A percentile compares a stretch with the other conserved stretches of the same genome.
Evolutionary conservation across 2,113 vertebrate genomes (phyloP).

Genomic region (Agelaius phoeniceus): DNA sequence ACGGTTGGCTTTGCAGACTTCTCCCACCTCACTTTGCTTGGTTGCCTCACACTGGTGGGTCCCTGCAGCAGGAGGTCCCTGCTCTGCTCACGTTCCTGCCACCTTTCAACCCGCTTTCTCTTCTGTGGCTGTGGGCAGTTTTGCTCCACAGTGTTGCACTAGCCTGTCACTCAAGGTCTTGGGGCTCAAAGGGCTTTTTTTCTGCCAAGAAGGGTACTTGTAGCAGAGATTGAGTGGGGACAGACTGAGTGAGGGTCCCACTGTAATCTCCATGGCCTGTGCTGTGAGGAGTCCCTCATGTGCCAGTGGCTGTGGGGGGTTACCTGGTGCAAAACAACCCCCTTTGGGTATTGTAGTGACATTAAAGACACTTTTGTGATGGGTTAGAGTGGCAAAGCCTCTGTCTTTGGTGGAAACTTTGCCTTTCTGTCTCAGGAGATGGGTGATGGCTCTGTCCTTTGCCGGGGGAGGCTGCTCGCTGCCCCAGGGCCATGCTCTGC

Average conservation of each 20-base stretch:
- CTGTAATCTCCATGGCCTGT: rapidly evolving
- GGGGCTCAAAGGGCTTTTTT: neutral
- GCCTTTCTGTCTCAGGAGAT: neutral
- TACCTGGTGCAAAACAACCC: neutral
- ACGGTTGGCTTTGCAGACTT: slow-evolving; percentile 48
- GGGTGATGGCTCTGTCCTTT: neutral
- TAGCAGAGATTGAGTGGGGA: neutral
- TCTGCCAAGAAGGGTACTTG: neutral
- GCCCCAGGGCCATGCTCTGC: neutral
- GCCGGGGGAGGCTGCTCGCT: neutral
- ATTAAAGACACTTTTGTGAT: neutral
- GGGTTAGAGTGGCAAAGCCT: neutral
- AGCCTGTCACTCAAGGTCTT: neutral
- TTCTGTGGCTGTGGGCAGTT: neutral
- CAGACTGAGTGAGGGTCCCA: neutral
- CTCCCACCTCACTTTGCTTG: neutral
- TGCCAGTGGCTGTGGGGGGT: neutral
- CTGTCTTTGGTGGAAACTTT: neutral
- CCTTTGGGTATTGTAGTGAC: neutral
- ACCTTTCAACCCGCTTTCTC: neutral
- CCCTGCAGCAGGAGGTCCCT: neutral
- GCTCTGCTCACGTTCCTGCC: slow-evolving; percentile 34
- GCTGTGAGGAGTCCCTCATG: neutral
- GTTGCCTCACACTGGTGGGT: neutral
- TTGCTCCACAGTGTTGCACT: neutral